Base-by-base conservation (phyloP, 2,797 vertebrate genomes). In the Synanceia verrucosa region DNA sequence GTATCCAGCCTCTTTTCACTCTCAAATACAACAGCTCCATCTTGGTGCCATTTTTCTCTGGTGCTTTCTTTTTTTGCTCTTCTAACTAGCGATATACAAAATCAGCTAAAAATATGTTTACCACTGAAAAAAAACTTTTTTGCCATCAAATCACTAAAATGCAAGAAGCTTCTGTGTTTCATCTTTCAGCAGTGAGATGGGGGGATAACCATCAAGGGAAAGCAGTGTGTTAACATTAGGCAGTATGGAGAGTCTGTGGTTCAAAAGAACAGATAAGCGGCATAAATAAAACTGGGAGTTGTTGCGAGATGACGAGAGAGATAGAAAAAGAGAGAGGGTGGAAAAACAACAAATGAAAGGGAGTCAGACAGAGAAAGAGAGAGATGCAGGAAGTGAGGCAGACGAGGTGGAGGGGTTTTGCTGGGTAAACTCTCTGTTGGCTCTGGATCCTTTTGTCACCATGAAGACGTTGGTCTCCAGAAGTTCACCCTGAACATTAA, bases 191-290 rank as follows among this genome's bases (percentile, higher is more conserved):
- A 83, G 63, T 77, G 71, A 44, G 71, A 48, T 34, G 56, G 56
- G 56, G 69, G 67, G 48, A 83, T 78, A 82, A 78, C 74, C 84
- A 86, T 89, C 82, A 88, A 84, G 77, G 71, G 66, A 58, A 66
- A 81, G 60, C 41, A 70, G 51, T 53, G 65, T 4, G 77, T 83
- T 74, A 72, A 67, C 61, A 83, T 82, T 59, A 84, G 28, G 57
- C 50, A 67, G 73, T 52, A 59, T 66, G 74, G 85, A 28, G 61
- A 64, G 70, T 81, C 79, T 76, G 83, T 72, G 79, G 72, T 86
- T 88, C 80, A 88, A 88, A 89, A 77, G 64, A 81, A 77, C 33
- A 70, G 65, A 81, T 80, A 82, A 74, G 52, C 65, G 78, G 39
- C 74, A 86, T 76, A 80, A 84, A 86, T 82, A 89, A 78, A 46